These are phyloP conservation scores for Drosophila prosaltans DNA, from an alignment of 1,140 invertebrate species.

Conservation along the genomic window DNA sequence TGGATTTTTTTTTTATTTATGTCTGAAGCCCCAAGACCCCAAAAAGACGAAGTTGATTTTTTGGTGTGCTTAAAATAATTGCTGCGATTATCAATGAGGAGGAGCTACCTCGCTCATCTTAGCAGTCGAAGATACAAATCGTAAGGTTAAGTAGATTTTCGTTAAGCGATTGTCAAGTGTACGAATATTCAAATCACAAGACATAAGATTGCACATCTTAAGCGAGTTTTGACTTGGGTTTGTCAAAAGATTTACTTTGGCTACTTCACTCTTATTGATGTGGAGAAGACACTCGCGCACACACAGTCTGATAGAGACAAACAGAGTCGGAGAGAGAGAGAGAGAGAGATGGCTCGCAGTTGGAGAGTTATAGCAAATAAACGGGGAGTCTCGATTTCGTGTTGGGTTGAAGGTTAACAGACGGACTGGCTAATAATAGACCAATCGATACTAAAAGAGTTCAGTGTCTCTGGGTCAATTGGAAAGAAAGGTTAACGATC, in stretches of 20 bases:
- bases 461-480: constrained; percentile 15
- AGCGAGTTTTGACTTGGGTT: constrained; percentile 43
- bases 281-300: neutral
- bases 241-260: constrained; percentile 20
- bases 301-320: neutral
- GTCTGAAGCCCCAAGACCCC: constrained; percentile 13
- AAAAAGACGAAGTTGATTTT: constrained; percentile 63
- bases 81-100: constrained; percentile 63
- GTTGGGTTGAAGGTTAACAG: constrained; percentile 15
- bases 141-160: constrained; percentile 64
- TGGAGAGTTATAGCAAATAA: constrained; percentile 1
- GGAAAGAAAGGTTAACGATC: constrained; percentile 2
- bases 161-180: constrained; percentile 70
- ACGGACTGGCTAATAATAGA: constrained; percentile 4
- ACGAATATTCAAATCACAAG: constrained; percentile 45
- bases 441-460: constrained; percentile 13
- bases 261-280: neutral
- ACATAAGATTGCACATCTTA: constrained; percentile 48
- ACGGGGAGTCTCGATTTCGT: constrained; percentile 10
- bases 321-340: neutral
- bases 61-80: constrained; percentile 67
- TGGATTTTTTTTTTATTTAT: constrained; percentile 18
- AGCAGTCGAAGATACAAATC: constrained; percentile 28
- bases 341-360: neutral
- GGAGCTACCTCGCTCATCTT: constrained; percentile 10